Percentiles rank a stretch among this genome's conserved stretches.
These are phyloP conservation scores for Lutjanus erythropterus DNA, from an alignment of 2,113 vertebrate genomes.

Conservation along the genomic window DNA sequence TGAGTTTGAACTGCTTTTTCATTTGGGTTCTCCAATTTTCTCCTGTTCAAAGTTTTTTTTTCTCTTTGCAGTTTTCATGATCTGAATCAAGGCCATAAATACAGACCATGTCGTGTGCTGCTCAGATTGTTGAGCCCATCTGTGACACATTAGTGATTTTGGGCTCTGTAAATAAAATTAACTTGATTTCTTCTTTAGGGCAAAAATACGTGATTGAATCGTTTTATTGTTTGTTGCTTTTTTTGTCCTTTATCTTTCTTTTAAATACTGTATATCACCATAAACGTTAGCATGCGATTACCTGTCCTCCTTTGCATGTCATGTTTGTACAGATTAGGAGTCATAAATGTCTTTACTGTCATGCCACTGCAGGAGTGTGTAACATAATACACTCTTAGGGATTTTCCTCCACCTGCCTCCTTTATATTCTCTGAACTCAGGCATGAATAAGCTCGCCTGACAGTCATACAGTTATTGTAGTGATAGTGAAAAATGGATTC, in stretches of 20 bases:
- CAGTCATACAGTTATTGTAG: slow-evolving; percentile 33
- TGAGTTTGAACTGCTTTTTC: no score
- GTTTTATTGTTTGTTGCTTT: not conserved
- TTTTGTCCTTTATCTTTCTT: not conserved
- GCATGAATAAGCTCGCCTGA: slow-evolving; percentile 51
- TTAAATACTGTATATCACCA: not conserved
- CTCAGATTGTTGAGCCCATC: not conserved
- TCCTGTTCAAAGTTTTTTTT: not conserved
- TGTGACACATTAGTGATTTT: not conserved
- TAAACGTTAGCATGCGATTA: slow-evolving; percentile 3
- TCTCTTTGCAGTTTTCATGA: no score
- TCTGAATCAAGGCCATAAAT: not conserved
- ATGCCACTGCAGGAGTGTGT: slow-evolving; percentile 52
- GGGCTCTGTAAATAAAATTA: not conserved
- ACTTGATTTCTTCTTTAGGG: not conserved
- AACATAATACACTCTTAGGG: slow-evolving; percentile 54
- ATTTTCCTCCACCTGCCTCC: slow-evolving; percentile 36
- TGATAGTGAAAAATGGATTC: slow-evolving; percentile 37
- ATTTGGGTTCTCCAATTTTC: not conserved
- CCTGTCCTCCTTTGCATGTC: slow-evolving; percentile 17
- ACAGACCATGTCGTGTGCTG: not conserved
- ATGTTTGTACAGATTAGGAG: slow-evolving; percentile 54
- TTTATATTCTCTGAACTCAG: slow-evolving; percentile 39
- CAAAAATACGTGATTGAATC: not conserved
- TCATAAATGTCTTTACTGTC: slow-evolving; percentile 53